These are phyloP conservation scores for Hexactinellida sp. DNA, from an alignment of 37 sponge, comb jelly and placozoan genomes.

Conservation along the genomic window DNA sequence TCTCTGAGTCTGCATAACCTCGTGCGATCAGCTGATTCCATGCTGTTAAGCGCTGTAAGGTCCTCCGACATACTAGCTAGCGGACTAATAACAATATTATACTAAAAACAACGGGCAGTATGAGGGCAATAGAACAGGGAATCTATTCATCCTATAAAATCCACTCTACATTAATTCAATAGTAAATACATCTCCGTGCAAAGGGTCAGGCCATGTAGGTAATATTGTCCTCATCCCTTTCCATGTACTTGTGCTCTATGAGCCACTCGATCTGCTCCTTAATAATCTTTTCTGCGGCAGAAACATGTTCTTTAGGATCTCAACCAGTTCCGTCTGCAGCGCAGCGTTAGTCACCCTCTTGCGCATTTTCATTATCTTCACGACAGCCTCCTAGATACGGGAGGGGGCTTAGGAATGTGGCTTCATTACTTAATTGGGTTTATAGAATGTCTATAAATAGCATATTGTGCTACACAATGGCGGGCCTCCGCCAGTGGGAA, in stretches of 20 bases:
- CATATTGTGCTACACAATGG: too few relatives aligned
- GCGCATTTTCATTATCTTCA: slow-evolving; percentile 93
- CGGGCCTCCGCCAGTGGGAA: too few relatives aligned
- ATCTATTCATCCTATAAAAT: too few relatives aligned
- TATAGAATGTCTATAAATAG: too few relatives aligned
- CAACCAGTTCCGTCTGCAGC: slow-evolving; percentile 82
- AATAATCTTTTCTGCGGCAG: slow-evolving; percentile 85
- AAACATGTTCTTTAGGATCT: slow-evolving; percentile 94
- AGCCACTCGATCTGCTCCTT: slow-evolving; percentile 95
- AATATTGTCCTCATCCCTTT: slow-evolving; percentile 64
- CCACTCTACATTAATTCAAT: too few relatives aligned
- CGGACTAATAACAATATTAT: too few relatives aligned
- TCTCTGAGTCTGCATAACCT: slow-evolving; percentile 13
- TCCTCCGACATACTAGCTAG: background rate
- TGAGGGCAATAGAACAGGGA: too few relatives aligned
- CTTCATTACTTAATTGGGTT: too few relatives aligned
- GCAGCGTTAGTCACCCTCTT: slow-evolving; percentile 62
- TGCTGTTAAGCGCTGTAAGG: background rate
- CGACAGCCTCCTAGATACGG: slow-evolving; percentile 61
- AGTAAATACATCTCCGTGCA: too few relatives aligned
- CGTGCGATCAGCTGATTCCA: background rate
- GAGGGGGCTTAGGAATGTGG: too few relatives aligned
- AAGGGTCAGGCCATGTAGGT: too few relatives aligned
- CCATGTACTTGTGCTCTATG: slow-evolving; percentile 85
- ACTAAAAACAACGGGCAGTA: too few relatives aligned